Evolutionary conservation across 2,113 vertebrate species (phyloP).

Genomic region (Pimephales promelas): DNA sequence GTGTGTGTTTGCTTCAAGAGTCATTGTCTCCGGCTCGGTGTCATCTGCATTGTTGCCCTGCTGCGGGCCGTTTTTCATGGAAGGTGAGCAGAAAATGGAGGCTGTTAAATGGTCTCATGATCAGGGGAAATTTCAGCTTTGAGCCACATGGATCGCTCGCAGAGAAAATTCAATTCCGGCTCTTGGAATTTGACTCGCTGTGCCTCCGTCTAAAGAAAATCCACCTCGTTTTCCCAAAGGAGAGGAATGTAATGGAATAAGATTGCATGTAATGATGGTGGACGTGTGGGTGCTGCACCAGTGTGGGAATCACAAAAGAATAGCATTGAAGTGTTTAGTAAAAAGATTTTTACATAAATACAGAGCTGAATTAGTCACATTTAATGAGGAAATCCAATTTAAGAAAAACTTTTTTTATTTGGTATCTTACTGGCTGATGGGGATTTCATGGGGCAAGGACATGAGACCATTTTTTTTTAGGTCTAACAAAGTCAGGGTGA

Average conservation of each 20-base stretch:
- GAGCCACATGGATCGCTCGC: background rate
- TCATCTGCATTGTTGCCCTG: slow-evolving; percentile 12
- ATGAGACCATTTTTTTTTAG: background rate
- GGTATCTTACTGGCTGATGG: background rate
- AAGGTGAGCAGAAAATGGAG: slow-evolving; percentile 11
- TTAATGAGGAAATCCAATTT: background rate
- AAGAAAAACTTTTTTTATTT: background rate
- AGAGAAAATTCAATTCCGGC: slow-evolving; percentile 6
- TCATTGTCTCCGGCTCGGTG: background rate
- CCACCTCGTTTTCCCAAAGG: background rate
- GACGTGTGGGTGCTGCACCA: background rate
- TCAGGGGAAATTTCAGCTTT: slow-evolving; percentile 7
- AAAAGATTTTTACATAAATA: background rate
- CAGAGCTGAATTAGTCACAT: background rate
- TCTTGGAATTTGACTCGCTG: slow-evolving; percentile 32
- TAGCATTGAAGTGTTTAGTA: background rate
- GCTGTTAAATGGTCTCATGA: slow-evolving; percentile 21
- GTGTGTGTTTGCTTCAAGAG: slow-evolving; percentile 10
- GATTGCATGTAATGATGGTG: slow-evolving; percentile 45
- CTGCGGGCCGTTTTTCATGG: background rate
- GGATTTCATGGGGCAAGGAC: background rate
- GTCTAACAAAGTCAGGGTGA: background rate
- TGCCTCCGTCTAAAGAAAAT: background rate
- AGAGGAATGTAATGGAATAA: slow-evolving; percentile 4
- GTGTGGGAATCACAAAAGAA: background rate